Evolutionary conservation across 2,888 invertebrate genomes (phyloP).

Genomic region (Cantharis rufa): DNA sequence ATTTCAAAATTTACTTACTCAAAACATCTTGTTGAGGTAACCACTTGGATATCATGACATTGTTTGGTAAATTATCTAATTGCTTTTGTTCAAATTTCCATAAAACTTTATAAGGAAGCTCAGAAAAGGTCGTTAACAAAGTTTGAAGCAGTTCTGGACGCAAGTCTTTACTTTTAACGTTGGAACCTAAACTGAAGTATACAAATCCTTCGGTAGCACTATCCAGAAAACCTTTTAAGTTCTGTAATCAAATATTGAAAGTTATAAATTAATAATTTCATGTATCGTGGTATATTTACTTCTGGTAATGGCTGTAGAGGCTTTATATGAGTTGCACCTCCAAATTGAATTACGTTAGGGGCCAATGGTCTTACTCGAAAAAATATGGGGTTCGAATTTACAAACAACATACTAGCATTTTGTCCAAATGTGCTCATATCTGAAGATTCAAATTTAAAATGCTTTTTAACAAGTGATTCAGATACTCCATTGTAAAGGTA

Average conservation of each 20-base stretch:
- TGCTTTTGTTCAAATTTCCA: conserved; percentile 55
- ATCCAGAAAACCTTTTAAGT: background rate
- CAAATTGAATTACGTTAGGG: conserved; percentile 46
- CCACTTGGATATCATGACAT: conserved; percentile 54
- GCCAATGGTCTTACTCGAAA: conserved; percentile 42
- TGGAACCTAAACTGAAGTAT: conserved; percentile 9
- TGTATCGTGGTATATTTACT: conserved; percentile 30
- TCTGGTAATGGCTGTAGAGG: conserved; percentile 38
- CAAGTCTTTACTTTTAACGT: conserved; percentile 2
- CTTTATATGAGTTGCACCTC: conserved; percentile 42
- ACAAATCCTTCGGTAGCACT: conserved; percentile 34
- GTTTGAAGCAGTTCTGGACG: conserved; percentile 40
- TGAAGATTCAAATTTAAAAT: conserved; percentile 45
- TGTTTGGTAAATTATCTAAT: conserved; percentile 45
- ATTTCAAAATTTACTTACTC: conserved; percentile 34
- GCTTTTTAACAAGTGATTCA: conserved; percentile 25
- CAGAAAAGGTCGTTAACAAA: conserved; percentile 48
- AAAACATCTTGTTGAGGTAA: conserved; percentile 50
- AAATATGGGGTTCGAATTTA: conserved; percentile 47
- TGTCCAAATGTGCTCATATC: conserved; percentile 39
- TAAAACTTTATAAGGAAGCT: conserved; percentile 52
- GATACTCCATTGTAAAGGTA: background rate
- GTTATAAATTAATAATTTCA: background rate
- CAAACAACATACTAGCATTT: conserved; percentile 46
- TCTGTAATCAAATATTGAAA: background rate